Evolutionary conservation across 2,888 invertebrate species (phyloP).

Genomic region (Blastobasis lacticolella): DNA sequence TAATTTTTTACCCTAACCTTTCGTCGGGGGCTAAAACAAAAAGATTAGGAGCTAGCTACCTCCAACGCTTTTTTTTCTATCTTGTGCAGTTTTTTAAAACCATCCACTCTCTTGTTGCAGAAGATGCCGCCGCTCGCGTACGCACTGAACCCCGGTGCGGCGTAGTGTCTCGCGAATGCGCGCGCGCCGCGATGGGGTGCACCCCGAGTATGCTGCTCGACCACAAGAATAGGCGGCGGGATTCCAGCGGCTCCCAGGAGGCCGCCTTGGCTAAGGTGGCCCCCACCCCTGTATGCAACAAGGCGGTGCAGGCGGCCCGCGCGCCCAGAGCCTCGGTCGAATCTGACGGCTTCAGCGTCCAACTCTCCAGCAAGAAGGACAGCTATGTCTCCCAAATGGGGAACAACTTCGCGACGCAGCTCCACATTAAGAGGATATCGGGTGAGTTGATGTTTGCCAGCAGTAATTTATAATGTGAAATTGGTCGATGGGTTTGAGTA

Average conservation of each 20-base stretch:
- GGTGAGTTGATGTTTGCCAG: constrained; percentile 38
- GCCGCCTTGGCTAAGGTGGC: constrained; percentile 62
- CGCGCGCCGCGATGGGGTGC: constrained; percentile 72
- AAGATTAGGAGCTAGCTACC: too few species aligned
- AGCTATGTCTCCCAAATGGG: constrained; percentile 73
- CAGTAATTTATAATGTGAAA: too few species aligned
- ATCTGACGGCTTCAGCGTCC: constrained; percentile 69
- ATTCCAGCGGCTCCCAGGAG: constrained; percentile 68
- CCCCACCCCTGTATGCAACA: constrained; percentile 59
- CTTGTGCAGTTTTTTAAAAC: too few species aligned
- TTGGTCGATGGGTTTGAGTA: too few species aligned
- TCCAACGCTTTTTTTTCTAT: too few species aligned
- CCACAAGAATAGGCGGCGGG: constrained; percentile 74
- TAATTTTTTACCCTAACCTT: too few species aligned
- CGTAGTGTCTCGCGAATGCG: constrained; percentile 63
- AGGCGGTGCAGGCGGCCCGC: constrained; percentile 59
- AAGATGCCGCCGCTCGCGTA: too few species aligned
- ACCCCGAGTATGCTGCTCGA: constrained; percentile 77
- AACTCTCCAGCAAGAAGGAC: constrained; percentile 66
- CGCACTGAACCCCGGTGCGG: constrained; percentile 23
- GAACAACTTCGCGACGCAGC: constrained; percentile 66
- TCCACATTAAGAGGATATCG: constrained; percentile 69
- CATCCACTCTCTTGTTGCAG: too few species aligned
- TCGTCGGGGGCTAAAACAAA: too few species aligned
- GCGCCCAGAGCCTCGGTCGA: constrained; percentile 66